A percentile compares a stretch with the other conserved stretches of the same genome.
Conservation (phyloP, 2,888 invertebrate genomes). For the Pedicia rivosa region DNA sequence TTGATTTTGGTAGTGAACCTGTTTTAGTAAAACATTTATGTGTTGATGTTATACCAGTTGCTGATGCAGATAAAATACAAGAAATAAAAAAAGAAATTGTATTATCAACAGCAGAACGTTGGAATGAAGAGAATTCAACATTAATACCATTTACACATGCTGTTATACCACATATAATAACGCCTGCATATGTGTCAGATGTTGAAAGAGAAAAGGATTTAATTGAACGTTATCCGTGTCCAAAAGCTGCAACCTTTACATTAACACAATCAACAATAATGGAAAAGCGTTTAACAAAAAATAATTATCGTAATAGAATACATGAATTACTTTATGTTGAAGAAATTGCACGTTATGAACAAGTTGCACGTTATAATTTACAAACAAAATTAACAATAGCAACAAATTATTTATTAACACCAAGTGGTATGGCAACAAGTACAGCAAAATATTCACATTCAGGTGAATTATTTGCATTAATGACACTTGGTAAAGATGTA, state of each 20-base stretch:
- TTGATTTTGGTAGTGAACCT: constrained; percentile 53
- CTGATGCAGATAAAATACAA: constrained; percentile 45
- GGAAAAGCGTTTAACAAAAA: constrained; percentile 42
- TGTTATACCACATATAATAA: constrained; percentile 35
- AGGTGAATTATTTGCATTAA: constrained; percentile 59
- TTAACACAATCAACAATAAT: constrained; percentile 50
- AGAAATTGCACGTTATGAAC: constrained; percentile 56
- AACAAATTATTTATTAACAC: constrained; percentile 50
- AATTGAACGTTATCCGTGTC: constrained; percentile 45
- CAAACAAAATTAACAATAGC: constrained; percentile 43
- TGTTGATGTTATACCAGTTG: constrained; percentile 57
- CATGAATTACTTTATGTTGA: constrained; percentile 62
- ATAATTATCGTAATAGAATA: constrained; percentile 56
- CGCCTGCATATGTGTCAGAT: constrained; percentile 29
- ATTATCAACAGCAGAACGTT: constrained; percentile 42
- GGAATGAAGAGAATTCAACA: constrained; percentile 38
- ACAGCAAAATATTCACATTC: constrained; percentile 60
- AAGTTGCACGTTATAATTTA: constrained; percentile 52
- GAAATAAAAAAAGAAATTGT: constrained; percentile 46
- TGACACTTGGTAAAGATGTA: constrained; percentile 53
- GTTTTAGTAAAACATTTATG: constrained; percentile 49
- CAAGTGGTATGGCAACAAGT: constrained; percentile 47
- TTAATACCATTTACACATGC: constrained; percentile 38
- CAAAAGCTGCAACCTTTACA: constrained; percentile 45
- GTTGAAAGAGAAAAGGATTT: constrained; percentile 38